Percentiles rank a stretch among this genome's conserved stretches.
Evolutionary conservation across 2,888 invertebrate genomes (phyloP).

Genomic region (Mycalesis mineus): DNA sequence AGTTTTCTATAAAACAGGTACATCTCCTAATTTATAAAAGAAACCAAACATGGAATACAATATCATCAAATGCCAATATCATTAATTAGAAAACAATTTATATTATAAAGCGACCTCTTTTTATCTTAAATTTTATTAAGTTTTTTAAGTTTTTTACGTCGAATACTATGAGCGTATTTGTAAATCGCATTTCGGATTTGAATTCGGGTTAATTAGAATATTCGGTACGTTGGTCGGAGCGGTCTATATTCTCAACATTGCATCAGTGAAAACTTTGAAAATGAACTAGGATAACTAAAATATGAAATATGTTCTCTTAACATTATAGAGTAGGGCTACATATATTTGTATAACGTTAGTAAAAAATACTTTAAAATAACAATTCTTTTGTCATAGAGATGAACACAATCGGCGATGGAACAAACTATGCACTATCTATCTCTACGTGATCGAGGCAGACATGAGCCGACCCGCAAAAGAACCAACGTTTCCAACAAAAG

Average conservation of each 20-base stretch:
- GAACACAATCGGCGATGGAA: no score
- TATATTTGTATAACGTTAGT: no score
- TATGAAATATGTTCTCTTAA: constrained; percentile 2
- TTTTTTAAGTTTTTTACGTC: constrained; percentile 25
- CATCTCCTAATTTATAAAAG: no score
- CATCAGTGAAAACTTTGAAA: constrained; percentile 9
- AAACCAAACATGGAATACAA: background rate
- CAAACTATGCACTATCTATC: no score
- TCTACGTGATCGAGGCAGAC: no score
- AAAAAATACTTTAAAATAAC: no score
- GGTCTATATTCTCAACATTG: background rate
- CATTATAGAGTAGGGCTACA: background rate
- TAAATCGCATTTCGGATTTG: constrained; percentile 21
- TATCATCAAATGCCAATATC: background rate
- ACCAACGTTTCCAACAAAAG: no score
- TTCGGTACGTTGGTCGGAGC: constrained; percentile 14
- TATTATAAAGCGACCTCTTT: no score
- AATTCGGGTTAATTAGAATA: constrained; percentile 31
- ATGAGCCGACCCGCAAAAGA: no score
- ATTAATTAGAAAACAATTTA: no score
- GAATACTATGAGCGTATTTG: constrained; percentile 18
- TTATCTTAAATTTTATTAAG: background rate
- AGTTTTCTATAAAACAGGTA: no score
- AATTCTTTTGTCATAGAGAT: no score
- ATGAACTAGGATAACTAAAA: constrained; percentile 7